Evolutionary conservation across 2,113 vertebrate genomes (phyloP).

Genomic region (Chaetura pelagica): DNA sequence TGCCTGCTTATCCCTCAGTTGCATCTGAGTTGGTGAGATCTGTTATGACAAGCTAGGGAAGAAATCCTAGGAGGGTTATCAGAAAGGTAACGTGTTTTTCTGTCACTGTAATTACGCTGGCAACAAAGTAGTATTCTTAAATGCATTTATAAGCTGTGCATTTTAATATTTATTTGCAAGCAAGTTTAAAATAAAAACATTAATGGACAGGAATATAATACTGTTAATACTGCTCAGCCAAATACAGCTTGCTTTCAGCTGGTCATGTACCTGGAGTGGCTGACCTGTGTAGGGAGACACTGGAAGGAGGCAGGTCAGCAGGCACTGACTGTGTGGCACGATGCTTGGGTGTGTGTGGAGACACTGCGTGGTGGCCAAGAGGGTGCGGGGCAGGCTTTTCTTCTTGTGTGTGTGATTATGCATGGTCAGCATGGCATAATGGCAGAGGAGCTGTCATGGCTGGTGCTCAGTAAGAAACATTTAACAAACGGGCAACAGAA

Average conservation of each 20-base stretch:
- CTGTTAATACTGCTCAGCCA: accelerated
- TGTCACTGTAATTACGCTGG: background rate
- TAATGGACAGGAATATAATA: background rate
- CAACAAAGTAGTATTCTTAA: background rate
- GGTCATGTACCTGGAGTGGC: background rate
- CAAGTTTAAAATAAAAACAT: background rate
- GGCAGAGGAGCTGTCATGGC: accelerated
- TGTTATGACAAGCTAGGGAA: background rate
- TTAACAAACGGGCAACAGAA: background rate
- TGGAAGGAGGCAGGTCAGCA: background rate
- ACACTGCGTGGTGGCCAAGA: accelerated
- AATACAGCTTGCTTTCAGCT: background rate
- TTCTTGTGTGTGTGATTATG: background rate
- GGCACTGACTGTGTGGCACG: accelerated
- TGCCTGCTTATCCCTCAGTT: background rate
- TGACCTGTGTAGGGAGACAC: background rate
- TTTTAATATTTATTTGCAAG: background rate
- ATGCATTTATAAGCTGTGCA: background rate
- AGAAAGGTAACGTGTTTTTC: background rate
- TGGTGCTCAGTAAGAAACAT: background rate
- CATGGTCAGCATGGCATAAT: accelerated
- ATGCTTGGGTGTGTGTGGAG: background rate
- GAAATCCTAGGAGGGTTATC: background rate
- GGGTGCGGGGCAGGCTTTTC: background rate
- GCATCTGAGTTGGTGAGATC: background rate